Evolutionary conservation across 2,888 invertebrate genomes (phyloP), one percentile per base, ranked within the genome.

Genomic region (Epinotia nisella): DNA sequence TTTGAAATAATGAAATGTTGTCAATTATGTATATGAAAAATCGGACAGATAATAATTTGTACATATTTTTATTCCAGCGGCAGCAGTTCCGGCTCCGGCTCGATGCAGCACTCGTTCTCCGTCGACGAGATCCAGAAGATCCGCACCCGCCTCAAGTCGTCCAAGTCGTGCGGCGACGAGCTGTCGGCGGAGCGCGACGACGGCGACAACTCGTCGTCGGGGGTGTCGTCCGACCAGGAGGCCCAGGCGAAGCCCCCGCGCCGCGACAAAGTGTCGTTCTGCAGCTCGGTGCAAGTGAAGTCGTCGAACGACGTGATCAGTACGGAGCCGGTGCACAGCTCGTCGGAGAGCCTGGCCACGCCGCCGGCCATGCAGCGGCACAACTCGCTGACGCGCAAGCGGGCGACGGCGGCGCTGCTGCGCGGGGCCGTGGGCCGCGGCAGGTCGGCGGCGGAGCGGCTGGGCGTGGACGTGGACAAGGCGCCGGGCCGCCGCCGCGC

Each of bases 81-180:
- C 73, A 96, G 96, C 88, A 96, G 96, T 81, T 95, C 96, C 29
- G 96, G 96, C 1, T 96, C 96, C 24, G 95, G 96, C 74, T 97
- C 97, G 15, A 95, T 97, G 88, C 96, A 97, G 74, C 97, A 97
- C 85, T 97, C 97, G 76, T 96, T 97, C 90, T 97, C 97, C 68
- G 97, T 97, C 74, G 97, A 98, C 87, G 98, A 98, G 90, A 97
- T 98, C 70, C 97, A 97, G 86, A 97, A 97, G 88, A 97, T 97
- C 76, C 95, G 97, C 78, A 97, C 96, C 39, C 96, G 97, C 81
- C 94, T 98, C 74, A 97, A 97, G 87, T 96, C 97, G 71, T 97
- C 97, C 9, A 97, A 97, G 86, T 97, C 97, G 13, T 97, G 97
- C 88, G 98, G 98, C 51, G 97, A 97, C 90, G 97, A 97, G 84